Base-by-base conservation (phyloP, 2,888 invertebrate genomes). In the Cheilosia grossa region DNA sequence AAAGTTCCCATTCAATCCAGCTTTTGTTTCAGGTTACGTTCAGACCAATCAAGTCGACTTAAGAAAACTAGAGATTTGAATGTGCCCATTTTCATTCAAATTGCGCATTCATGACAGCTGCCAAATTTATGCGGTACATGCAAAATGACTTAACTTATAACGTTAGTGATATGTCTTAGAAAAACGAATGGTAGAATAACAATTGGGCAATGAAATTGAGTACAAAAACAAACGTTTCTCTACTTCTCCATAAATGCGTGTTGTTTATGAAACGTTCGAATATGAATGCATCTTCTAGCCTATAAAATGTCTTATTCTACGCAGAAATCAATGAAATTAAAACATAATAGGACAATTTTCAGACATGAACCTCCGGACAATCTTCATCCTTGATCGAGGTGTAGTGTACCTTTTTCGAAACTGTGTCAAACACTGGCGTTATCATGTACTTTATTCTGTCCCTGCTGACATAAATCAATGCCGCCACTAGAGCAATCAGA, bases 381-480 rank as follows among this genome's bases (percentile, higher is more conserved):
- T 94, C 94, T 86, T 93, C 93, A 87, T 94, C 94, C 78, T 93
- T 93, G 87, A 96, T 95, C 9, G 95, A 95, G 1, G 95, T 95
- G 88, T 96, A 96, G 86, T 95, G 95, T 44, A 96, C 95, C 89
- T 95, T 95, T 89, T 94, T 93, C 44, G 94, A 93, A 47, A 95
- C 94, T 70, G 94, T 93, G 87, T 95, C 94, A 58, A 95, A 92
- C 37, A 95, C 92, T 1, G 95, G 95, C 37, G 93, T 93, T 49
- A 95, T 92, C 90, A 93, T 93, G 78, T 92, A 92, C 86, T 93
- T 93, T 56, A 95, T 91, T 81, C 93, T 93, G 74, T 93, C 93
- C 83, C 94, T 93, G 89, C 95, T 95, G 40, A 94, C 91, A 89
- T 95, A 95, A 24, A 94, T 92, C 66, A 95, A 92, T 4, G 94